A percentile compares a stretch with the other conserved stretches of the same genome.
phyloP scores from a whole-genome alignment of 2,888 invertebrate genomes.

The Blastobasis lacticolella region DNA sequence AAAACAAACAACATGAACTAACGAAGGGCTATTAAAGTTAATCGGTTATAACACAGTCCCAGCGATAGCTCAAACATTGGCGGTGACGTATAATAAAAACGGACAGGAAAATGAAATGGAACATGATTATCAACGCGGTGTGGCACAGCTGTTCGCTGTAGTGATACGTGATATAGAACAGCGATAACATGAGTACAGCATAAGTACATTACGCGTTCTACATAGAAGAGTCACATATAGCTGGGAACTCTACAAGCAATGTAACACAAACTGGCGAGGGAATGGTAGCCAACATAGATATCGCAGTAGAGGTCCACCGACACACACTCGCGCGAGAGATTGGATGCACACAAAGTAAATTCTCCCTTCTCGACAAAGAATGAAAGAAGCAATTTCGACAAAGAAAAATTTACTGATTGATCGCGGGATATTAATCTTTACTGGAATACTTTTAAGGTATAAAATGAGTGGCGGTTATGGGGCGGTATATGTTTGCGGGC shows the following conservation, averaged over 20 bases:
- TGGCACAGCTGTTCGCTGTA: constrained; percentile 46
- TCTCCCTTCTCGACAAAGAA: constrained; percentile 28
- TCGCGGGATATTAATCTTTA: constrained; percentile 18
- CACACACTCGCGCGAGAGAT: constrained; percentile 18
- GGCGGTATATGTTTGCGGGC: neutral
- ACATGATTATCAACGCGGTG: constrained; percentile 50
- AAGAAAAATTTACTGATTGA: constrained; percentile 27
- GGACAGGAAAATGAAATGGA: constrained; percentile 53
- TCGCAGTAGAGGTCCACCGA: constrained; percentile 13
- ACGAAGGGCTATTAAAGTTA: neutral
- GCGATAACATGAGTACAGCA: neutral
- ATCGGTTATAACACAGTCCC: neutral
- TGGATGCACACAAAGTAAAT: constrained; percentile 23
- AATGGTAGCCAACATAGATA: constrained; percentile 1
- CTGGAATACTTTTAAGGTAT: neutral
- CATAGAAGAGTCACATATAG: neutral
- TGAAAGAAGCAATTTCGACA: constrained; percentile 37
- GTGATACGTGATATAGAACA: constrained; percentile 19
- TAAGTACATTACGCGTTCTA: constrained; percentile 22
- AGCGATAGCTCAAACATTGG: constrained; percentile 20
- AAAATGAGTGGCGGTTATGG: neutral
- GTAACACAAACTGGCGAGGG: constrained; percentile 3
- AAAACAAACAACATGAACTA: neutral
- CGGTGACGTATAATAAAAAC: constrained; percentile 37
- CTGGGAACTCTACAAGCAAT: constrained; percentile 1